phyloP scores from a whole-genome alignment of 2,888 invertebrate species.

The Luperina nickerlii region DNA sequence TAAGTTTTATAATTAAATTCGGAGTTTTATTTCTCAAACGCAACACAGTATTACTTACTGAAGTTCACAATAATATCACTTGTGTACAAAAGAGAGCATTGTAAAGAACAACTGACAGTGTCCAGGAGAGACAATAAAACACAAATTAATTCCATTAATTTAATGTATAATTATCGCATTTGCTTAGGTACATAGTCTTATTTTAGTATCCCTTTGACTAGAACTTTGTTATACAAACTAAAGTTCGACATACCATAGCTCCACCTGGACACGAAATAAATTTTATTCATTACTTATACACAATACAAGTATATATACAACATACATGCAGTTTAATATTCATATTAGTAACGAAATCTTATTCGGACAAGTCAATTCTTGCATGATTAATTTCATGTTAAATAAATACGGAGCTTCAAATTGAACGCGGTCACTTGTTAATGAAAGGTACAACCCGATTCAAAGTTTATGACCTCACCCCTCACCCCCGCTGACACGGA shows the following conservation, averaged over 20 bases:
- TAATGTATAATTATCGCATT: constrained; percentile 50
- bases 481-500: not conserved
- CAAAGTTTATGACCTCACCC: not conserved
- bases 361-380: constrained; percentile 17
- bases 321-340: constrained; percentile 50
- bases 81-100: constrained; percentile 67
- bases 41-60: constrained; percentile 64
- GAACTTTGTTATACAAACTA: constrained; percentile 60
- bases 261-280: constrained; percentile 59
- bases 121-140: constrained; percentile 55
- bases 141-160: constrained; percentile 50
- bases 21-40: constrained; percentile 76
- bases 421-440: constrained; percentile 5
- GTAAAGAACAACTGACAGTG: constrained; percentile 40
- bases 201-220: constrained; percentile 60
- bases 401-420: constrained; percentile 38
- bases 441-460: not conserved
- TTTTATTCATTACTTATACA: constrained; percentile 48
- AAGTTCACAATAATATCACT: constrained; percentile 57
- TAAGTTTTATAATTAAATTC: constrained; percentile 68
- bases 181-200: constrained; percentile 59
- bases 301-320: constrained; percentile 53
- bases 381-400: constrained; percentile 11
- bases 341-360: constrained; percentile 32
- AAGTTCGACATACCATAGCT: constrained; percentile 60